These are phyloP conservation scores for Amazona ochrocephala DNA, from an alignment of 2,797 vertebrate genomes.

Conservation along the genomic window DNA sequence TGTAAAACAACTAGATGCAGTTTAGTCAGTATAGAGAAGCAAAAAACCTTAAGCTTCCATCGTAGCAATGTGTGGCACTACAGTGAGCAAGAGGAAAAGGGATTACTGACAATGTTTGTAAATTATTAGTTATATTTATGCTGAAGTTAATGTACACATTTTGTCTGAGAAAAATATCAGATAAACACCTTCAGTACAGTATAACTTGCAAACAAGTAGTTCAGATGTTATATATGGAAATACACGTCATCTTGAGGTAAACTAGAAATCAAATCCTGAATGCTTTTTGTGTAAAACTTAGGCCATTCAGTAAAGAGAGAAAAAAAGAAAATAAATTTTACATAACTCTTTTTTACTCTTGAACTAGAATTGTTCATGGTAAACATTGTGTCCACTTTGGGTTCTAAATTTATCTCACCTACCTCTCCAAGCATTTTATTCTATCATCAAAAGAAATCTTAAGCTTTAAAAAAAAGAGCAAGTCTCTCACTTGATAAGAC, in stretches of 20 bases:
- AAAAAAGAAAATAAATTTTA: background rate
- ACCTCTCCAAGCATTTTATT: background rate
- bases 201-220: background rate
- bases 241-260: background rate
- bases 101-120: background rate
- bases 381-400: background rate
- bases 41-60: background rate
- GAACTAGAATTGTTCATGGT: background rate
- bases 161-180: background rate
- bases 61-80: background rate
- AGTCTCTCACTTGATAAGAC: background rate
- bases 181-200: background rate
- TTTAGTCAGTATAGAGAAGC: background rate
- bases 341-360: background rate
- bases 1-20: background rate
- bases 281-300: background rate
- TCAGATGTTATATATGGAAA: background rate
- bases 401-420: background rate
- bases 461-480: background rate
- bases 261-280: background rate
- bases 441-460: background rate
- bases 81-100: background rate
- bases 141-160: background rate
- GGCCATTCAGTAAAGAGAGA: background rate
- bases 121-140: background rate